Evolutionary conservation across 2,888 invertebrate species (phyloP), one percentile per base, ranked within the genome.

Genomic region (Ctena decussata): DNA sequence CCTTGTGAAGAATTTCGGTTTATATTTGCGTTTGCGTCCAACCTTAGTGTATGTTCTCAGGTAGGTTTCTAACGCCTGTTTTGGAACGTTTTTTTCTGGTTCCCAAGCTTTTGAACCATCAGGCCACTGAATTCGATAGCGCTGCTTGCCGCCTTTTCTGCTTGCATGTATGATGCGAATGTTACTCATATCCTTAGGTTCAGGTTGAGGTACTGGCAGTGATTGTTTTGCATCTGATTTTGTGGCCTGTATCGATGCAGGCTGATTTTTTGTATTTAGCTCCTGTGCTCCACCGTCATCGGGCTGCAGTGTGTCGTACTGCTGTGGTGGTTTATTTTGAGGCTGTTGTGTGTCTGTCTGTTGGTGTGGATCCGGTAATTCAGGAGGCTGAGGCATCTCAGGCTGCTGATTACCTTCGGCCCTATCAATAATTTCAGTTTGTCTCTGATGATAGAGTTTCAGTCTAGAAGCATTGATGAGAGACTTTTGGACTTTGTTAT

Each of bases 401-500:
- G 5, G 8, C 21, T 11, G 49, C 49, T 49, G 49, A 49, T 49
- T 11, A 1, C 6, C 30, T 8, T 60, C 27, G 18, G 60, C 27
- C 24, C 8, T 37, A 8, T 21, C 30, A 71, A 15, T 53, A 32
- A 53, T 49, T 44, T 44, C 24, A 11, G 27, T 39, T 30, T 60
- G 27, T 73, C 69, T 39, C 18, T 85, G 49, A 32, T 80, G 39
- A 70, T 65, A 85, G 15, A 53, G 74, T 46, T 85, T 85, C n/a
- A 87, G 46, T 35, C 75, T 73, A 1, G 37, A 44, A 46, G 87
- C 85, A 85, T 82, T 77, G 12, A 78, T 53, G 15, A 74, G n/a
- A 37, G 80, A 30, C 32, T 60, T 71, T 15, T 18, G n/a, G 11
- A 75, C 32, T 35, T 86, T 78, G 27, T 78, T 46, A 8, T 37